Base-by-base conservation (phyloP, 1,140 invertebrate genomes). In the Anastatus disparis region DNA sequence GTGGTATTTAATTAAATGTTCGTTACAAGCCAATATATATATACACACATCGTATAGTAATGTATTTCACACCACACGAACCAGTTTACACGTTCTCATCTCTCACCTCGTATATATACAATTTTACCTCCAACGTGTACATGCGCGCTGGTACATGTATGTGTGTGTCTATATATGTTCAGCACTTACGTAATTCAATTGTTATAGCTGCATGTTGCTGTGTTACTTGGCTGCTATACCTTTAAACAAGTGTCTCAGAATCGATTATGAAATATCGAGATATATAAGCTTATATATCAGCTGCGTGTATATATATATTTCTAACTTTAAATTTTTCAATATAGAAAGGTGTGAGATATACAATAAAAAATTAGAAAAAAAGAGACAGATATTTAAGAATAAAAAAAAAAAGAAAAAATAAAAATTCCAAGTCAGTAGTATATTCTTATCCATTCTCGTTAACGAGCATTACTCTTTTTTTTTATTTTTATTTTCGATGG, bases 1-100 rank as follows among this genome's bases (percentile, higher is more conserved):
- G 31, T 6, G 61, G 61, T 31, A 62, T 69, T 69, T 69, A 69
- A 69, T 69, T 69, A 62, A 69, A 50, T 38, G 40, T 50, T 44
- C 27, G 27, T 67, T 67, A 58, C 31, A 50, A n/a, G 40, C 46
- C n/a, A 38, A 61, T 40, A 69, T 20, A 48, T 15, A 20, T 0
- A 6, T 17, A 12, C 26, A 20, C 29, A 27, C 42, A 42, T 27
- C 46, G n/a, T n/a, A n/a, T n/a, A n/a, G n/a, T n/a, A n/a, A n/a
- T n/a, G n/a, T n/a, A n/a, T n/a, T n/a, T n/a, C n/a, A n/a, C n/a
- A n/a, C 46, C 40, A 48, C 44, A 63, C 61, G 61, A 24, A 52
- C 48, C 48, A 20, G 20, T 52, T 52, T 52, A 24, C 17, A 26
- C 38, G 40, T 15, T 9, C 20, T 15, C 59, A 24, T n/a, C n/a